Percentiles rank a stretch among this genome's conserved stretches.
Evolutionary conservation across 2,888 invertebrate species (phyloP).

Genomic region (Ferdinandea cuprea): DNA sequence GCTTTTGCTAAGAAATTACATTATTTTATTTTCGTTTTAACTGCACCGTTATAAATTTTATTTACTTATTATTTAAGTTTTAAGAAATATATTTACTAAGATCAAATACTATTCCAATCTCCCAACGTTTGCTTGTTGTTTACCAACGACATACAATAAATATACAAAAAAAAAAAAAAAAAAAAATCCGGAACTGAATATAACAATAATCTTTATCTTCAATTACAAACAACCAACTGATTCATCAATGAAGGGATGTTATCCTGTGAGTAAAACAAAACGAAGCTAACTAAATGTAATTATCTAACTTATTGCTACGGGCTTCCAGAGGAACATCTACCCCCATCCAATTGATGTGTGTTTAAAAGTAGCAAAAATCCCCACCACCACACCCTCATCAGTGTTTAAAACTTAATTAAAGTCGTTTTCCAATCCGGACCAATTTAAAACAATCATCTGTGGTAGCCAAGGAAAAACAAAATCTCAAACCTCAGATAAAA

Average conservation of each 20-base stretch:
- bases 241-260: constrained; percentile 87
- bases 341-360: constrained; percentile 48
- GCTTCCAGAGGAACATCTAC: constrained; percentile 45
- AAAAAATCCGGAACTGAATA: neutral
- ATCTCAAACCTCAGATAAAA: neutral
- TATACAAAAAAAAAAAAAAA: constrained; percentile 16
- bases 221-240: constrained; percentile 31
- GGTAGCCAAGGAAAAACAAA: constrained; percentile 75
- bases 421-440: constrained; percentile 58
- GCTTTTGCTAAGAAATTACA: constrained; percentile 53
- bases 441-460: constrained; percentile 75
- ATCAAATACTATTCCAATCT: constrained; percentile 24
- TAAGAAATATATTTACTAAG: constrained; percentile 46
- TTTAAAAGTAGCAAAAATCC: constrained; percentile 49
- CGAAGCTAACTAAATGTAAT: constrained; percentile 49
- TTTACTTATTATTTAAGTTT: constrained; percentile 26
- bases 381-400: constrained; percentile 37
- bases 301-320: constrained; percentile 59
- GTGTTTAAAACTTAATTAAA: constrained; percentile 59
- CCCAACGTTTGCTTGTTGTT: constrained; percentile 55
- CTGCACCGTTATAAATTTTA: constrained; percentile 66
- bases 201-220: constrained; percentile 24
- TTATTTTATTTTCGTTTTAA: constrained; percentile 46
- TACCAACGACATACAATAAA: constrained; percentile 47
- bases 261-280: constrained; percentile 86